phyloP scores from a whole-genome alignment of 2,797 vertebrate genomes.

The Coluber constrictor region DNA sequence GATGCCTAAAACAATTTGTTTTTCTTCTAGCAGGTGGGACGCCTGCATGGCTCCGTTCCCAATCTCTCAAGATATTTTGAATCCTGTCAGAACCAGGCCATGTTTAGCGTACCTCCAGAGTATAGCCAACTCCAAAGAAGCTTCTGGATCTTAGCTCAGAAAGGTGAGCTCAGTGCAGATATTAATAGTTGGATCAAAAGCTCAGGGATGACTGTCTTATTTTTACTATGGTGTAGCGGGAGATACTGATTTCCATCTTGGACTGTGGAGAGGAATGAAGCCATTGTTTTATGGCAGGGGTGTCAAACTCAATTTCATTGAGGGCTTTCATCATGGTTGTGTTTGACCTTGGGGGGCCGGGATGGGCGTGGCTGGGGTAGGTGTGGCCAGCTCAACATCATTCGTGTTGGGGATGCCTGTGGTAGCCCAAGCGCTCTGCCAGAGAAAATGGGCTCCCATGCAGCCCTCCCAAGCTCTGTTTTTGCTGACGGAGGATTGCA shows the following conservation, averaged over 20 bases:
- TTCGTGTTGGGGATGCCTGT: too few relatives aligned
- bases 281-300: not conserved
- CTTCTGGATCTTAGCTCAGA: conserved; percentile 81
- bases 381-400: too few relatives aligned
- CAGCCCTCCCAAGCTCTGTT: too few relatives aligned
- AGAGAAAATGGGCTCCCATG: too few relatives aligned
- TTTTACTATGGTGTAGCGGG: not conserved
- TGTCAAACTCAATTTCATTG: too few relatives aligned
- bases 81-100: conserved; percentile 77
- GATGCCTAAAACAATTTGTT: not conserved
- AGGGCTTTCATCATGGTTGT: too few relatives aligned
- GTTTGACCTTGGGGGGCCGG: too few relatives aligned
- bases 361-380: too few relatives aligned
- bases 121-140: conserved; percentile 85
- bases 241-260: not conserved
- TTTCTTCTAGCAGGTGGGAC: conserved; percentile 59
- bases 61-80: conserved; percentile 87
- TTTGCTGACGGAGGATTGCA: too few relatives aligned
- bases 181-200: not conserved
- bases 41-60: conserved; percentile 80
- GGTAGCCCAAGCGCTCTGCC: too few relatives aligned
- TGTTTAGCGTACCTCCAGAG: conserved; percentile 75
- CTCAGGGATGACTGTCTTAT: not conserved
- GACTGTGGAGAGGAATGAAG: not conserved
- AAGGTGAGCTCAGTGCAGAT: conserved; percentile 61